phyloP scores from a whole-genome alignment of 2,113 vertebrate species.

The Corvus hawaiiensis region DNA sequence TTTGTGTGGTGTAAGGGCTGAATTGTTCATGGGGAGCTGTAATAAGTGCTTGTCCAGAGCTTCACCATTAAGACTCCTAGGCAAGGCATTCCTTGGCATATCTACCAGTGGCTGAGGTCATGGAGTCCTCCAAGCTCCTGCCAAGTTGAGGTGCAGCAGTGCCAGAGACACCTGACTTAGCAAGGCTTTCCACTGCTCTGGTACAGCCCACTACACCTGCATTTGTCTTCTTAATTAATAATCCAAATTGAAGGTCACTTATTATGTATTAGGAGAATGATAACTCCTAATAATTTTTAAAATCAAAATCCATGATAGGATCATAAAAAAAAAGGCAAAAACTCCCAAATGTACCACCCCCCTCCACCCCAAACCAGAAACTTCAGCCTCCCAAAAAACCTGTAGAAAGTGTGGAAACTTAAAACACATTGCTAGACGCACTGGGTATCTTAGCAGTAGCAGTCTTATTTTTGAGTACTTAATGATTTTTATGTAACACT shows the following conservation, averaged over 20 bases:
- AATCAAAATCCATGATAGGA: not conserved
- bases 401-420: not conserved
- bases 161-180: no score
- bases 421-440: not conserved
- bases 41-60: not conserved
- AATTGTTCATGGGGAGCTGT: not conserved
- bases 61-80: not conserved
- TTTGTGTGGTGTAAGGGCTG: not conserved
- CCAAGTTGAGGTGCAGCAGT: not conserved
- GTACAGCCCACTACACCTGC: not conserved
- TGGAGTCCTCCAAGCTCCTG: not conserved
- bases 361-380: not conserved
- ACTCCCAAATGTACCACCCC: rapidly evolving
- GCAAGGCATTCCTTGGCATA: not conserved
- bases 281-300: not conserved
- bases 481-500: not conserved
- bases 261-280: not conserved
- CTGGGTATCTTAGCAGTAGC: not conserved
- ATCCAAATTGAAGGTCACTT: not conserved
- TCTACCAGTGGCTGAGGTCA: not conserved
- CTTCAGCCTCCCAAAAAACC: not conserved
- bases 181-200: not conserved
- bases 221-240: not conserved
- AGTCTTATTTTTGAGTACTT: not conserved
- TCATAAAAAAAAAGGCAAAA: not conserved